Evolutionary conservation across 2,888 invertebrate species (phyloP).

Genomic region (Ophion slaviceki): DNA sequence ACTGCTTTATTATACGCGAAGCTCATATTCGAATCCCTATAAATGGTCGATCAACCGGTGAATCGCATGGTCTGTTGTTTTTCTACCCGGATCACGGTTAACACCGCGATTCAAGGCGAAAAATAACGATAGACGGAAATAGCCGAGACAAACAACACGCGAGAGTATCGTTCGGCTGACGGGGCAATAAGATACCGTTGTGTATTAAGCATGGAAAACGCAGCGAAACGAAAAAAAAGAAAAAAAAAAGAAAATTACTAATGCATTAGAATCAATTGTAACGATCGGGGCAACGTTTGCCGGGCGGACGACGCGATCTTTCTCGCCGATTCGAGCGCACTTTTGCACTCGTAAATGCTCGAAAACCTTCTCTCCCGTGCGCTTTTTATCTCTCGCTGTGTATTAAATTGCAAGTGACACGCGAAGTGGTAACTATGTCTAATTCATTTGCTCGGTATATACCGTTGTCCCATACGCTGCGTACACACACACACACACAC

Average conservation of each 20-base stretch:
- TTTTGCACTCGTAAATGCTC: slow-evolving; percentile 41
- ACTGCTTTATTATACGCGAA: too few species aligned
- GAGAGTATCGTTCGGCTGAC: slow-evolving; percentile 37
- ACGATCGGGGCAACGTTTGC: slow-evolving; percentile 48
- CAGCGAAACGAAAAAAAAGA: slow-evolving; percentile 17
- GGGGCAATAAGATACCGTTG: slow-evolving; percentile 41
- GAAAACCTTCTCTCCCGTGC: neutral
- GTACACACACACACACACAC: neutral
- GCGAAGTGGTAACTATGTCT: slow-evolving; percentile 62
- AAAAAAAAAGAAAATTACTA: slow-evolving; percentile 34
- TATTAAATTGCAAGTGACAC: slow-evolving; percentile 63
- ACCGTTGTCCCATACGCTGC: neutral
- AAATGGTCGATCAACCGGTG: neutral
- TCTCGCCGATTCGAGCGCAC: slow-evolving; percentile 7
- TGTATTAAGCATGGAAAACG: neutral
- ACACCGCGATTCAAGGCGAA: slow-evolving; percentile 21
- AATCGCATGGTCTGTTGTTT: neutral
- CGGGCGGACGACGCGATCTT: neutral
- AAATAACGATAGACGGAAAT: slow-evolving; percentile 30
- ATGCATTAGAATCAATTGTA: slow-evolving; percentile 56
- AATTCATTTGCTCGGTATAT: slow-evolving; percentile 63
- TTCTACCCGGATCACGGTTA: neutral
- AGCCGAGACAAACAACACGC: slow-evolving; percentile 57
- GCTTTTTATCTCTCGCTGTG: neutral
- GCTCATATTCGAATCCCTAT: neutral